Evolutionary conservation across 2,113 vertebrate species (phyloP).

Genomic region (Cepphus grylle): DNA sequence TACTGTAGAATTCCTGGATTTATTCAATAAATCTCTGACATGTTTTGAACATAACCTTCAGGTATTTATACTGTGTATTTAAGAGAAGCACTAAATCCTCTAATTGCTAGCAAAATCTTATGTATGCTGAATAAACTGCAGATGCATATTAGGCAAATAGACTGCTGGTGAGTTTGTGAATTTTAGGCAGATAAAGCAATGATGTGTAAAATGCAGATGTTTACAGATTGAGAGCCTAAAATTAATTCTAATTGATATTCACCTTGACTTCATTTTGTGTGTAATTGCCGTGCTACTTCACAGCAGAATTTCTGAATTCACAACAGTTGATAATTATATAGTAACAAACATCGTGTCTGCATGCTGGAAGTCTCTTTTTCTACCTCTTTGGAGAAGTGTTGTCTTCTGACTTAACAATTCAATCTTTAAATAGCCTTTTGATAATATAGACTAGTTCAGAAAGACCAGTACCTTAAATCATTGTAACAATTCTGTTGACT

Average conservation of each 20-base stretch:
- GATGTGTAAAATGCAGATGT: constrained; percentile 31
- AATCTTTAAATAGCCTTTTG: neutral
- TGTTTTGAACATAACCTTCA: constrained; percentile 90
- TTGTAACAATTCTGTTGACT: neutral
- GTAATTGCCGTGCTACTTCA: constrained; percentile 35
- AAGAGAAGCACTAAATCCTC: constrained; percentile 23
- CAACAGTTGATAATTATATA: constrained; percentile 36
- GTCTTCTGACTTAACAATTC: neutral
- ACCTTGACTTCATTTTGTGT: constrained; percentile 55
- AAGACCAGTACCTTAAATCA: neutral
- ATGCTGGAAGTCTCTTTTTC: neutral
- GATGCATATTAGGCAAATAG: neutral
- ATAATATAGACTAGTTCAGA: neutral
- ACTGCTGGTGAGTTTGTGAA: neutral
- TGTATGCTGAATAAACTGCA: neutral
- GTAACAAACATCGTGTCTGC: neutral
- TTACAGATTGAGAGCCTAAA: constrained; percentile 34
- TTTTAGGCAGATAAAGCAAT: constrained; percentile 6
- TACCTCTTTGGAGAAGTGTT: neutral
- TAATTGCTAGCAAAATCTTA: constrained; percentile 1
- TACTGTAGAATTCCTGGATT: constrained; percentile 80
- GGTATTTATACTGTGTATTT: constrained; percentile 71
- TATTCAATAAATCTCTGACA: constrained; percentile 81
- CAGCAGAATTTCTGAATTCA: constrained; percentile 20
- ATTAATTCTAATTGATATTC: constrained; percentile 46